Evolutionary conservation across 2,797 vertebrate genomes (phyloP), one percentile per base, ranked within the genome.

Genomic region (Enteromius trimaculatus): DNA sequence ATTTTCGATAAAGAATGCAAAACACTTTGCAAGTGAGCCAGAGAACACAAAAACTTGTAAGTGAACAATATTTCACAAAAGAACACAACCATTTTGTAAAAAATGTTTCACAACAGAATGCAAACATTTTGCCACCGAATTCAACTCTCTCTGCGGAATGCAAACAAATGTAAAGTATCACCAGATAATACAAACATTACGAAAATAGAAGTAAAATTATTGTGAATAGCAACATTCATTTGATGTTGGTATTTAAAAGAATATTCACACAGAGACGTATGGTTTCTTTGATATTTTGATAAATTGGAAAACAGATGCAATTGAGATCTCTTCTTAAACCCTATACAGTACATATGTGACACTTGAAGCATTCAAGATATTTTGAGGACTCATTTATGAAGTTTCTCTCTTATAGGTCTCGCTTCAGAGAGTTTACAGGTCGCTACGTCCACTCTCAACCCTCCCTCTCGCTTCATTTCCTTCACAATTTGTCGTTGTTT

Each of bases 381-480:
- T 31, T 16, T 64, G 29, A 74, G 47, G 21, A 83, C 19, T 29
- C 37, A 34, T 7, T 23, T 37, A 21, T 47, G 44, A 49, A 53
- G 81, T 64, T 85, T 78, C 65, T 42, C 86, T 21, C n/a, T 34
- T 19, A 21, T 49, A 47, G 17, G 26, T 19, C 42, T 68, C 11
- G 17, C 51, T 47, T 6, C 60, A 37, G 17, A 14, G 9, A 29
- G 44, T 82, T 49, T 34, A 51, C 49, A 69, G 62, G 29, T 42
- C 70, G 37, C n/a, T 1, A 1, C 70, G 62, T 79, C 44, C 21
- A 69, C 64, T 83, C 69, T 51, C 16, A 4, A 31, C n/a, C 72
- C 70, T 68, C 23, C 76, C 53, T 42, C 65, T 76, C 44, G 17
- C 21, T 79, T 68, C 53, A 66, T 81, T 66, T 84, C 74, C 79